Percentiles rank a stretch among this genome's conserved stretches.
Conservation (phyloP, 2,888 invertebrate species). For the Caenorhabditis sp. region DNA sequence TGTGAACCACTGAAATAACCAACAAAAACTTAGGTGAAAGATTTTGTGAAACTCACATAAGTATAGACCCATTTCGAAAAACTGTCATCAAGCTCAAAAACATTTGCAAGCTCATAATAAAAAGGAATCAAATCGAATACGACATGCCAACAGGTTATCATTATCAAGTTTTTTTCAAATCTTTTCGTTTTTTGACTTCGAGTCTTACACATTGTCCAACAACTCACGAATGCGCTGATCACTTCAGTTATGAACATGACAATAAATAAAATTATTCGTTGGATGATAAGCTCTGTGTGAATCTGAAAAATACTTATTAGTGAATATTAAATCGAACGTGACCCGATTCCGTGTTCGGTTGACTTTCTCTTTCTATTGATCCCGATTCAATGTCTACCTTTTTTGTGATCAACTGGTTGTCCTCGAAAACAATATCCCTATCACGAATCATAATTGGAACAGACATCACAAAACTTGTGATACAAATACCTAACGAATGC, state of each 20-base stretch:
- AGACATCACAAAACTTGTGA: not conserved
- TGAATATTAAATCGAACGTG: too few relatives aligned
- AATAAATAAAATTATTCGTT: not conserved
- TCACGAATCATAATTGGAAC: not conserved
- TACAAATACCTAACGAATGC: not conserved
- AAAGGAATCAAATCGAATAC: not conserved
- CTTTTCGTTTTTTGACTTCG: not conserved
- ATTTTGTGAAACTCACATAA: not conserved
- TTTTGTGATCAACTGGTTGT: not conserved
- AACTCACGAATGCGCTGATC: not conserved
- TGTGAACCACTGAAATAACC: not conserved
- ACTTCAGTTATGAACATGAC: not conserved
- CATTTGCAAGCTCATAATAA: not conserved
- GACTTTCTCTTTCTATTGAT: too few relatives aligned
- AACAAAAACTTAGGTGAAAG: not conserved
- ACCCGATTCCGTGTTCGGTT: too few relatives aligned
- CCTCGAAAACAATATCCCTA: not conserved
- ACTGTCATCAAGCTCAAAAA: not conserved
- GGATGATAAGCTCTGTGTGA: not conserved
- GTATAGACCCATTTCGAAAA: not conserved
- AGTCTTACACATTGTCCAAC: not conserved
- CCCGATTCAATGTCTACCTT: too few relatives aligned
- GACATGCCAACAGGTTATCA: not conserved
- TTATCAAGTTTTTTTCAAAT: not conserved
- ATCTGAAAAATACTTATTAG: not conserved